Conservation (phyloP, 2,888 invertebrate genomes). For the Anthoptus insignis region DNA sequence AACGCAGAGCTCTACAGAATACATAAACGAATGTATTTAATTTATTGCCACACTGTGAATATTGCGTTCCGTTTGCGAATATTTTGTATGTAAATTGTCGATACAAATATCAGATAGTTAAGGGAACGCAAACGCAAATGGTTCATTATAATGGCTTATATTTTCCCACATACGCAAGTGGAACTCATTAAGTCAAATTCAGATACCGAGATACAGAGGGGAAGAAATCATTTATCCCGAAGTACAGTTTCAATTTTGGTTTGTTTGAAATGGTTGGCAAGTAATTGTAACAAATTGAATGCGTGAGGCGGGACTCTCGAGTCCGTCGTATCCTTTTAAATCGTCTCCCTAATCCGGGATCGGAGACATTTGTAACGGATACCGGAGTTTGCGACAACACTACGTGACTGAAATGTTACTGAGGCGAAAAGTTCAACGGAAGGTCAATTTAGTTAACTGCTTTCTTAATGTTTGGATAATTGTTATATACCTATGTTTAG, state of each 20-base stretch:
- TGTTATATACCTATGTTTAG: no score
- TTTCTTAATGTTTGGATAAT: slow-evolving; percentile 1
- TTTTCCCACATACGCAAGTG: slow-evolving; percentile 38
- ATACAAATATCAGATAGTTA: slow-evolving; percentile 31
- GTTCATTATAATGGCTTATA: slow-evolving; percentile 35
- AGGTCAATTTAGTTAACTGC: slow-evolving; percentile 19
- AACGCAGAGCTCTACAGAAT: no score
- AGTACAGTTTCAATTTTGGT: slow-evolving; percentile 43
- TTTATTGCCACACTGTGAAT: no score
- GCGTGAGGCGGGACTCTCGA: slow-evolving; percentile 63
- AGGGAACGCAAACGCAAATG: slow-evolving; percentile 30
- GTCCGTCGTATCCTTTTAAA: slow-evolving; percentile 71
- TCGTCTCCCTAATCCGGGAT: slow-evolving; percentile 72
- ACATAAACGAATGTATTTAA: no score
- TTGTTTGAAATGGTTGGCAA: slow-evolving; percentile 57
- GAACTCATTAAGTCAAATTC: slow-evolving; percentile 35
- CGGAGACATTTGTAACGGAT: slow-evolving; percentile 77
- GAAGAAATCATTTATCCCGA: slow-evolving; percentile 34
- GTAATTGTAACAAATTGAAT: slow-evolving; percentile 79
- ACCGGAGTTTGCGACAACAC: slow-evolving; percentile 55
- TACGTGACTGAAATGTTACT: slow-evolving; percentile 70
- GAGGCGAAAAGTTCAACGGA: slow-evolving; percentile 13
- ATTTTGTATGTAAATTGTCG: slow-evolving; percentile 16
- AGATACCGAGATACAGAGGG: slow-evolving; percentile 28
- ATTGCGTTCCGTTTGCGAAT: no score